phyloP scores from a whole-genome alignment of 35 echinoderm and acorn worm genomes.

The Eucidaris tribuloides region DNA sequence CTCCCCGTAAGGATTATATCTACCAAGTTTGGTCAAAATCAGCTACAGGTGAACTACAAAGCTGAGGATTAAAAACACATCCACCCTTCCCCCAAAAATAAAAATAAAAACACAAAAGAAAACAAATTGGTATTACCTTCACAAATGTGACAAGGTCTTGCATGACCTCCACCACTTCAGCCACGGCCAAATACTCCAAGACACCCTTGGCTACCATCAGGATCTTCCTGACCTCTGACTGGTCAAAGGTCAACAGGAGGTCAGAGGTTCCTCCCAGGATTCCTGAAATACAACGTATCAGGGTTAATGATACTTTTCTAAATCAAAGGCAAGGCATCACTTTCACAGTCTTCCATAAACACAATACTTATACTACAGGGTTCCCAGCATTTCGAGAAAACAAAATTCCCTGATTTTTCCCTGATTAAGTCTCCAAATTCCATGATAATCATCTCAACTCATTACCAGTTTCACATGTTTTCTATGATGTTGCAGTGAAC shows the following conservation, averaged over 20 bases:
- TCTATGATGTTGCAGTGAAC: no score
- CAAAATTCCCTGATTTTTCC: no score
- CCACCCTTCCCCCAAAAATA: conserved; percentile 81
- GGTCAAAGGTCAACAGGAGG: conserved; percentile 81
- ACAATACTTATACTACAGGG: no score
- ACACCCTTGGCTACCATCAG: conserved; percentile 65
- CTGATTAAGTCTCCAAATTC: no score
- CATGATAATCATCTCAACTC: no score
- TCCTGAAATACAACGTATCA: conserved; percentile 40
- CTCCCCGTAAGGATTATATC: no score
- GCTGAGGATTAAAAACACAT: conserved; percentile 55
- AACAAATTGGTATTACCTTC: conserved; percentile 73
- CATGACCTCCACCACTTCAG: conserved; percentile 88
- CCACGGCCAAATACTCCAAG: conserved; percentile 74
- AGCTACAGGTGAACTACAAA: conserved; percentile 76
- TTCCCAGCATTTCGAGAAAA: no score
- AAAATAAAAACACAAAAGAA: no score
- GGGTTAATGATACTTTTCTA: no score
- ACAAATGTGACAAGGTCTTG: conserved; percentile 85
- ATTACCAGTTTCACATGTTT: no score
- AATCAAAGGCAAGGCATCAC: no score
- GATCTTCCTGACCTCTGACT: conserved; percentile 94
- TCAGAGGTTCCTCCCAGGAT: conserved; percentile 90
- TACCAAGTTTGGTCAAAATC: no score
- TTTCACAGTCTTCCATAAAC: not conserved